Conservation (phyloP, 2,113 vertebrate species). For the Ceyx cyanopectus region DNA sequence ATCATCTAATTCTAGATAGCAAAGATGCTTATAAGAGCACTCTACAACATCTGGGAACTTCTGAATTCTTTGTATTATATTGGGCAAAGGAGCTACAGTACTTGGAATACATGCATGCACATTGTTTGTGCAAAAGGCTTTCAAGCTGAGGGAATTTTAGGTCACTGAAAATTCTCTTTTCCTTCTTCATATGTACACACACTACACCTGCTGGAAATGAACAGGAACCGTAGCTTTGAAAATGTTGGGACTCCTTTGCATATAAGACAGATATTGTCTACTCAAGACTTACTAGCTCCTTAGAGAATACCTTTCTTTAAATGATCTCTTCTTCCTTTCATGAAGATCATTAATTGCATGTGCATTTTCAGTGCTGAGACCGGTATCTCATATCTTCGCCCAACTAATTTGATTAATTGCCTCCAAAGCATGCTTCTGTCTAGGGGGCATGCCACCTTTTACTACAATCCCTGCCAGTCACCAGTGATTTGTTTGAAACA, state of each 20-base stretch:
- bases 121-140: background rate
- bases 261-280: background rate
- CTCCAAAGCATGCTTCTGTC: conserved; percentile 42
- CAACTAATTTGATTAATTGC: conserved; percentile 59
- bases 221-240: background rate
- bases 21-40: background rate
- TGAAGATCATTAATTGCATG: conserved; percentile 35
- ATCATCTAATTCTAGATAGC: background rate
- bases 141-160: background rate
- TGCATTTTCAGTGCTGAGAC: background rate
- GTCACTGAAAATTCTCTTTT: background rate
- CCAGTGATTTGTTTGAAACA: conserved; percentile 29
- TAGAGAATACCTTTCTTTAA: background rate
- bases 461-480: conserved; percentile 56
- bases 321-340: conserved; percentile 34
- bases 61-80: background rate
- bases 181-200: background rate
- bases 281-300: background rate
- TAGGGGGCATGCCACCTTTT: conserved; percentile 43
- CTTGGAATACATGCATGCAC: accelerated
- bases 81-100: background rate
- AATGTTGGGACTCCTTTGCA: background rate
- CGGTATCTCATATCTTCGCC: conserved; percentile 29
- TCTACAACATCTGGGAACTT: background rate
- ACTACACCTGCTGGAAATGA: background rate